These are phyloP conservation scores for Hippoglossus stenolepis DNA, from an alignment of 2,113 vertebrate genomes.

Conservation along the genomic window DNA sequence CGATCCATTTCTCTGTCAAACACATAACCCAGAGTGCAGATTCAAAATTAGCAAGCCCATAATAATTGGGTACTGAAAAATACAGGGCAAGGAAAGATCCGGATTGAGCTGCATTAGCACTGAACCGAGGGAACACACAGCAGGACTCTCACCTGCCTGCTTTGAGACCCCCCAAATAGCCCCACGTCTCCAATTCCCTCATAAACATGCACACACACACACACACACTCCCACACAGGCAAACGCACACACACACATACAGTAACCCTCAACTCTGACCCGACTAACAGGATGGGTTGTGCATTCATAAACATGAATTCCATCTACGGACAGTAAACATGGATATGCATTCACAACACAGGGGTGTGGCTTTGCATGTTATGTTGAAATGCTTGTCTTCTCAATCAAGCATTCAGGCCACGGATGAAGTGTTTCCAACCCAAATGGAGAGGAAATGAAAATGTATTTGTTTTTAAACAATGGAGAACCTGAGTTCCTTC, in stretches of 20 bases:
- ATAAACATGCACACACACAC: constrained; percentile 46
- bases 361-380: constrained; percentile 39
- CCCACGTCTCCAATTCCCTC: constrained; percentile 53
- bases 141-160: constrained; percentile 69
- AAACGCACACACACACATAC: constrained; percentile 38
- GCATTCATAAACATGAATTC: constrained; percentile 69
- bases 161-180: constrained; percentile 57
- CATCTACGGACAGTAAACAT: constrained; percentile 61
- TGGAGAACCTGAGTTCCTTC: constrained; percentile 7
- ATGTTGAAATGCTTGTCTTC: constrained; percentile 28
- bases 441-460: constrained; percentile 51
- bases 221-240: constrained; percentile 39
- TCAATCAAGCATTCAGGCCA: constrained; percentile 34
- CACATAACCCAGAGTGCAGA: background rate
- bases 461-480: constrained; percentile 46
- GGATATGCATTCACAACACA: constrained; percentile 43
- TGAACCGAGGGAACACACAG: constrained; percentile 68
- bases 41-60: constrained; percentile 53
- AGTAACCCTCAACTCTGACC: constrained; percentile 71
- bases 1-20: constrained; percentile 4
- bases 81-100: constrained; percentile 27
- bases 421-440: constrained; percentile 32
- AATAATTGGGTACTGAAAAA: constrained; percentile 48
- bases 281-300: constrained; percentile 61
- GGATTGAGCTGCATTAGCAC: constrained; percentile 73